phyloP scores from a whole-genome alignment of 1,140 invertebrate species.

The Samia ricini region DNA sequence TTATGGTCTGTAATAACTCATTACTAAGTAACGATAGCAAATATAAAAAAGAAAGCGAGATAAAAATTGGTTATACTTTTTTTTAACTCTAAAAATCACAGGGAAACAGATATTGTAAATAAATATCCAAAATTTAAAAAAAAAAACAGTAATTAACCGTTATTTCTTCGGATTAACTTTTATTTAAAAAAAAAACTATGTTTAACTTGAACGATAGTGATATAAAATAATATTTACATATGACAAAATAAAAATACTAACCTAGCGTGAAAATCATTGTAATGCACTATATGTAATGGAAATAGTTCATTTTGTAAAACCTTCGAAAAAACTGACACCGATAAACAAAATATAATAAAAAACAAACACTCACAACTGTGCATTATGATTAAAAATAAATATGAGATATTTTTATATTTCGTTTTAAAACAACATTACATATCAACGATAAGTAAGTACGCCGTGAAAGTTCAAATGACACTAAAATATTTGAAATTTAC shows the following conservation, averaged over 20 bases:
- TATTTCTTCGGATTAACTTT: no score
- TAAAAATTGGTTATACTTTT: no score
- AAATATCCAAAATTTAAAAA: no score
- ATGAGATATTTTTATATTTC: neutral
- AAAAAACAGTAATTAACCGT: no score
- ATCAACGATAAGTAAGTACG: neutral
- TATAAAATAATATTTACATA: no score
- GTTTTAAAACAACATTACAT: neutral
- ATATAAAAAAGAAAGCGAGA: no score
- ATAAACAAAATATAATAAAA: constrained; percentile 9
- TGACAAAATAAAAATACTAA: constrained; percentile 12
- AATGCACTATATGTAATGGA: constrained; percentile 38
- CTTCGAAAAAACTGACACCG: constrained; percentile 3
- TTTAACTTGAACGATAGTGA: no score
- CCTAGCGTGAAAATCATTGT: constrained; percentile 45
- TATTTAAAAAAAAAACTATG: no score
- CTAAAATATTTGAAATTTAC: neutral
- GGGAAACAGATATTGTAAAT: no score
- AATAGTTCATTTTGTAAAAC: constrained; percentile 30
- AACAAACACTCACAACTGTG: neutral
- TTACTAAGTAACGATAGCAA: no score
- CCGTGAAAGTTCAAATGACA: neutral
- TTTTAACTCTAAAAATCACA: no score
- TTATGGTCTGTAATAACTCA: no score
- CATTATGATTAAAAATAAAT: neutral